Conservation (phyloP, 2,888 invertebrate species). For the Ectemnius lituratus region DNA sequence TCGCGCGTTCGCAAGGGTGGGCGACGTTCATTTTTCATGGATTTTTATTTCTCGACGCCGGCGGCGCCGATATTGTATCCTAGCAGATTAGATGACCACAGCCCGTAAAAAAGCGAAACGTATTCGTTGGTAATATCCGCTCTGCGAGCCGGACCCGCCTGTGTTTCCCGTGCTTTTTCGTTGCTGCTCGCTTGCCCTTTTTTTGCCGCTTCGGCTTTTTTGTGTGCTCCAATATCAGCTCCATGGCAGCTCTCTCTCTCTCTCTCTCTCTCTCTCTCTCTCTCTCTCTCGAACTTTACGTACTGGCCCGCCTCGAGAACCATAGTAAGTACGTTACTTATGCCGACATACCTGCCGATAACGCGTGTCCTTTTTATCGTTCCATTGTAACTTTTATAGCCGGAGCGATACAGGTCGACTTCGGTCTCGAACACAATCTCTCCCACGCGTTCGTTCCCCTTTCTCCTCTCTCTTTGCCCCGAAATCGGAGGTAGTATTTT, state of each 20-base stretch:
- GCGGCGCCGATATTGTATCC: too few relatives aligned
- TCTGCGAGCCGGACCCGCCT: not conserved
- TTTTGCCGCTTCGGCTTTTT: not conserved
- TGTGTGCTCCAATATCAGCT: not conserved
- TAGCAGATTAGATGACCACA: too few relatives aligned
- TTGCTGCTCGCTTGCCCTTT: not conserved
- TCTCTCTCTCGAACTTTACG: not conserved
- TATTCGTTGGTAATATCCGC: not conserved
- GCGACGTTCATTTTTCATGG: too few relatives aligned
- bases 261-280: not conserved
- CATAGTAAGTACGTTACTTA: slow-evolving; percentile 36
- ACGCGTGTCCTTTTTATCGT: slow-evolving; percentile 41
- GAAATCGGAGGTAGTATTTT: slow-evolving; percentile 27
- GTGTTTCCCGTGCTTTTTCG: too few relatives aligned
- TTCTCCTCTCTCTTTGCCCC: not conserved
- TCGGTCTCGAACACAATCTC: slow-evolving; percentile 28
- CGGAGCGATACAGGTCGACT: slow-evolving; percentile 35
- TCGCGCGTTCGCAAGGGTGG: too few relatives aligned
- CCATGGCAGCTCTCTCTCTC: too few relatives aligned
- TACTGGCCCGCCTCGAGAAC: slow-evolving; percentile 14
- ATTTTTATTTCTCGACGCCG: too few relatives aligned
- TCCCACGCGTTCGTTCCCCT: slow-evolving; percentile 38
- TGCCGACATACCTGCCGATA: slow-evolving; percentile 45
- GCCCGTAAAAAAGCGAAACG: slow-evolving; percentile 2
- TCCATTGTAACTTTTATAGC: too few relatives aligned